Evolutionary conservation across 2,888 invertebrate species (phyloP).

Genomic region (Ophion slaviceki): DNA sequence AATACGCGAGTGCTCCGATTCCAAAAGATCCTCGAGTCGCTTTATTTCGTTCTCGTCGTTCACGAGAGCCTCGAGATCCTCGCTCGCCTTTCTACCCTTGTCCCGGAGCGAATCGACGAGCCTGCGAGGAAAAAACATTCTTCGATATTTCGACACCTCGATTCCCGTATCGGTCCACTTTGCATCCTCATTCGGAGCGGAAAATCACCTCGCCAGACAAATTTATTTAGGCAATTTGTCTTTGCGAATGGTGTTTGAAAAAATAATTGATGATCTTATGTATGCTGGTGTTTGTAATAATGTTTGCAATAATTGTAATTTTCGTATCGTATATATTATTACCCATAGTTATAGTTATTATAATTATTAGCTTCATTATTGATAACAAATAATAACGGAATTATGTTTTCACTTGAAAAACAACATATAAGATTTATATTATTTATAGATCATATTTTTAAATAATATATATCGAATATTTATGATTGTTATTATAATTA

Average conservation of each 20-base stretch:
- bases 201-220: background rate
- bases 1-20: constrained; percentile 82
- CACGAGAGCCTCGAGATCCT: constrained; percentile 91
- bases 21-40: constrained; percentile 88
- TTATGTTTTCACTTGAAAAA: too few species aligned
- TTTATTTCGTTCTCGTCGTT: constrained; percentile 89
- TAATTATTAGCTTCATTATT: background rate
- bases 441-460: too few species aligned
- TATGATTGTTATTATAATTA: too few species aligned
- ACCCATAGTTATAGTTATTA: too few species aligned
- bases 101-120: constrained; percentile 91
- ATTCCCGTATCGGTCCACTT: background rate
- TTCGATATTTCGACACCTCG: background rate
- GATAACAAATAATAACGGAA: too few species aligned
- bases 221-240: too few species aligned
- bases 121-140: constrained; percentile 84
- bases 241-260: too few species aligned
- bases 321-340: too few species aligned
- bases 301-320: background rate
- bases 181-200: background rate
- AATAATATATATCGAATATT: too few species aligned
- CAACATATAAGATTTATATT: too few species aligned
- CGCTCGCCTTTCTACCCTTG: constrained; percentile 90
- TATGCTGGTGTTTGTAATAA: background rate
- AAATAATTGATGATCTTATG: too few species aligned